Evolutionary conservation across 2,113 vertebrate genomes (phyloP).

Genomic region (Catharus fuscescens): DNA sequence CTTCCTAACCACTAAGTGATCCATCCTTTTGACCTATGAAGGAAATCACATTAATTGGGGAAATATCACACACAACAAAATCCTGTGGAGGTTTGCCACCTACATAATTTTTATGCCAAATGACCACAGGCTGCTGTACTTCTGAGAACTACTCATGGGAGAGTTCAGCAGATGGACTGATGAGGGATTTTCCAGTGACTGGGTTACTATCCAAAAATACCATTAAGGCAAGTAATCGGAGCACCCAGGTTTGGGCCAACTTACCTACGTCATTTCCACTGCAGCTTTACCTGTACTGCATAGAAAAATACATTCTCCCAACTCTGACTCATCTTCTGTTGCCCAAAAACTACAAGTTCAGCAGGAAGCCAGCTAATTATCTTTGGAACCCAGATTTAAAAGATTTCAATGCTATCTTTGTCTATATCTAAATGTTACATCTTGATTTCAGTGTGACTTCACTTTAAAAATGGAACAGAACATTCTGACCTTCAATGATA

Average conservation of each 20-base stretch:
- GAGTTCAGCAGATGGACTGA: background rate
- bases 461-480: background rate
- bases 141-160: background rate
- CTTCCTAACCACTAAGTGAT: background rate
- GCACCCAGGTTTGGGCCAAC: background rate
- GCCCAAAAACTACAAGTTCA: background rate
- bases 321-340: background rate
- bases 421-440: background rate
- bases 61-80: background rate
- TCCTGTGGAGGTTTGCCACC: background rate
- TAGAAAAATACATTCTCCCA: background rate
- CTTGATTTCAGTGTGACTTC: background rate
- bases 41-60: background rate
- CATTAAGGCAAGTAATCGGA: background rate
- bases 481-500: background rate
- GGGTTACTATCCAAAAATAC: background rate
- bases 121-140: background rate
- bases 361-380: background rate
- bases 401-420: background rate
- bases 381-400: background rate
- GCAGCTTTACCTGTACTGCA: background rate
- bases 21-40: background rate
- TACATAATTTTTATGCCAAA: background rate
- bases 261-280: background rate
- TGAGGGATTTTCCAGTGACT: background rate